Evolutionary conservation across 2,888 invertebrate genomes (phyloP), one percentile per base, ranked within the genome.

Genomic region (Podotricha telesiphe): DNA sequence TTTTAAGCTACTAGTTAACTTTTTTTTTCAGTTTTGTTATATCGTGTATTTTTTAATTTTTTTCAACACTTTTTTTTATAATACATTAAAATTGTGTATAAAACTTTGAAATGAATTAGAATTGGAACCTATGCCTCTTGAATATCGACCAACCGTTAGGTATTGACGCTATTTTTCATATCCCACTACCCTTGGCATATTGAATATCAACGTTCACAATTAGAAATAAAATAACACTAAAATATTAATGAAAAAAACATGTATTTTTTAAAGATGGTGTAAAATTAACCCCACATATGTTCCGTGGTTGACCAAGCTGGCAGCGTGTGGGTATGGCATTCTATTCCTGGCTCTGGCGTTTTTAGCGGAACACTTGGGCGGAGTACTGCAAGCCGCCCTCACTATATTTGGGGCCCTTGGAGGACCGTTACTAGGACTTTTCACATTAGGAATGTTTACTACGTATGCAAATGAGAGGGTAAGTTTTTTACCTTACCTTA

Each of bases 381-480:
- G 97, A 0, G 94, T 98, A n/a, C 91, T 98, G n/a, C 97, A 98
- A 87, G 96, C 97, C 0, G 95, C 97, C 0, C 88, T 98, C 10
- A 97, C 97, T 0, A 96, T 98, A 74, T 97, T 98, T 80, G 98
- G 97, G 1, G 96, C 97, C 0, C 95, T 97, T 2, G 98, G 98
- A 0, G 98, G 98, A 0, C 98, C 98, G 0, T 84, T 98, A n/a
- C 88, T 98, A 28, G 98, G 96, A 0, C 89, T 98, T 1, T 98
- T 98, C 82, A 96, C 97, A 0, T 88, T 98, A 37, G 98, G 98
- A 76, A 97, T 98, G 96, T 95, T 96, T 75, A 95, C 96, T 48
- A 95, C 96, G 15, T 93, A 88, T 65, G 95, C 96, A 6, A 97
- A 96, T 81, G 94, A 97, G 86, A 93, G 89, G 84, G 95, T 95